Base-by-base conservation (phyloP, 2,888 invertebrate species). In the Deladenus siricidicola region DNA sequence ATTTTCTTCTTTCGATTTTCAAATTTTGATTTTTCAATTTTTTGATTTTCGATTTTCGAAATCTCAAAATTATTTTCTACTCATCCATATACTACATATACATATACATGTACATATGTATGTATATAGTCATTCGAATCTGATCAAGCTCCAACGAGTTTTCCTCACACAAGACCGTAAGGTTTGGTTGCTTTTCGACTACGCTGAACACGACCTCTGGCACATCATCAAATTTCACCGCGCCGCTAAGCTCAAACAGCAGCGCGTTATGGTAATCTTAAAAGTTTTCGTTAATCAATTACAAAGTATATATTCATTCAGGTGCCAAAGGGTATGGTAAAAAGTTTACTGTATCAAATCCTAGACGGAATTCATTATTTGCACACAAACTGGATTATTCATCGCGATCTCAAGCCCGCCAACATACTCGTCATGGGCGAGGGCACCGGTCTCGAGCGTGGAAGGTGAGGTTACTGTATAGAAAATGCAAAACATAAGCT, bases 341-440 rank as follows among this genome's bases (percentile, higher is more conserved):
- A 98, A 81, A 93, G 92, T 68, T 83, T 98, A 50, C 83, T 98
- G 0, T 94, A 92, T 83, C 98, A 98, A 83, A 96, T 98, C 79
- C 84, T 98, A 68, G 93, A 94, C 83, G 96, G 96, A 49, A 98
- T 98, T 80, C 92, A 94, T 82, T 98, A 98, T 83, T 84, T 98
- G 75, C 98, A 98, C 84, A 89, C 90, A 66, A 98, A 98, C 81
- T 98, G 96, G 96, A 93, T 98, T 63, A 83, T 98, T 57, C 96
- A 98, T 82, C 86, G 96, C 47, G 79, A 81, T 64, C 80, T 89
- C 85, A 98, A 98, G 58, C 72, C 72, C 6, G 96, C 98, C 2
- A 98, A 99, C 81, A 98, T 98, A 79, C 83, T 98, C 65, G 94
- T 98, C 24, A 98, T 98, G 94, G 98, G 96, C 8, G 96, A 98